Evolutionary conservation across 2,888 invertebrate genomes (phyloP).

Genomic region (Tenthredo distinguenda): DNA sequence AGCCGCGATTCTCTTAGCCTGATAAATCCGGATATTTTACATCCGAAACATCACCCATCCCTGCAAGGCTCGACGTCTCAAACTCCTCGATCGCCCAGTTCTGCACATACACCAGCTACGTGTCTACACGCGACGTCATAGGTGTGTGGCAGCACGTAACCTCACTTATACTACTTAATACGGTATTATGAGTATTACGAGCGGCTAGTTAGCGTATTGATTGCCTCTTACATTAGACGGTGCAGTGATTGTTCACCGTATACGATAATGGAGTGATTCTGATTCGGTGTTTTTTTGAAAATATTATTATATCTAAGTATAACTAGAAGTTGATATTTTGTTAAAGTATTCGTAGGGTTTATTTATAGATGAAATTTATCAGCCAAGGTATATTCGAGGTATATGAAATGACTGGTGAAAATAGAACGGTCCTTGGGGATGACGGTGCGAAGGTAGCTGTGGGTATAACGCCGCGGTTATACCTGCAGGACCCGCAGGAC

Average conservation of each 20-base stretch:
- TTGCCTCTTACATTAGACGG: constrained; percentile 53
- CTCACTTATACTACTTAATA: neutral
- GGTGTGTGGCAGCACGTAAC: neutral
- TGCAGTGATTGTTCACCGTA: neutral
- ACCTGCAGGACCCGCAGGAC: constrained; percentile 22
- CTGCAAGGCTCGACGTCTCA: neutral
- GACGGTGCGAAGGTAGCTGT: constrained; percentile 37
- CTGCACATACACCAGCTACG: neutral
- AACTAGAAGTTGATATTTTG: neutral
- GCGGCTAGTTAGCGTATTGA: constrained; percentile 65
- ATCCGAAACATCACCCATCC: neutral
- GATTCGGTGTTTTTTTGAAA: neutral
- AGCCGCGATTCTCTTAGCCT: neutral
- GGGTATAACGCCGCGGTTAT: constrained; percentile 29
- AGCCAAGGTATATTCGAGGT: neutral
- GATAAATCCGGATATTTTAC: neutral
- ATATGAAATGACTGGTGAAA: constrained; percentile 47
- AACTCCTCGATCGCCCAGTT: neutral
- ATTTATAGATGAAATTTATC: neutral
- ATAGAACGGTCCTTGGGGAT: neutral
- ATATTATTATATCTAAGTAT: neutral
- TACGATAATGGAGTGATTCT: neutral
- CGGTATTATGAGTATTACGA: neutral
- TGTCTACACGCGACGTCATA: neutral
- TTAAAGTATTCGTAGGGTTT: neutral